Evolutionary conservation across 2,797 vertebrate species (phyloP).

Genomic region (Tapirus indicus): DNA sequence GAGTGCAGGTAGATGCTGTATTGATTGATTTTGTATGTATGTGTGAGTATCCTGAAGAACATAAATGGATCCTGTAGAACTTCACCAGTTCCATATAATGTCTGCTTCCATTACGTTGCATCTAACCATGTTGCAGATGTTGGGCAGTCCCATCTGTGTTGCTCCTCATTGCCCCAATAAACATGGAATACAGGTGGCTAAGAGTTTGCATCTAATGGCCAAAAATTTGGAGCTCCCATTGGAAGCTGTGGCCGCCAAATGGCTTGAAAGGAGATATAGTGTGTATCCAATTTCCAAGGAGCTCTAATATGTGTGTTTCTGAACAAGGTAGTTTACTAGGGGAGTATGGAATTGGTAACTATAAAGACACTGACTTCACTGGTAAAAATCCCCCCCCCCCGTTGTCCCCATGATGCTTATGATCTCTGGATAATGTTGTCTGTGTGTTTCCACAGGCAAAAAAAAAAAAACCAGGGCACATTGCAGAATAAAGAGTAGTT

Average conservation of each 20-base stretch:
- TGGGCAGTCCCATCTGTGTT: neutral
- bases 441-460: conserved; percentile 40
- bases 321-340: neutral
- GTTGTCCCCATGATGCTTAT: neutral
- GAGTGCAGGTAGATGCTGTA: neutral
- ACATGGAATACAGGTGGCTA: neutral
- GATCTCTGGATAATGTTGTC: neutral
- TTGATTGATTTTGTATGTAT: conserved; percentile 38
- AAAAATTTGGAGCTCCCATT: neutral
- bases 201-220: neutral
- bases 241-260: conserved; percentile 27
- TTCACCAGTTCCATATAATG: neutral
- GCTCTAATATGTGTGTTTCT: neutral
- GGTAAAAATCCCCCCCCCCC: neutral
- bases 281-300: neutral
- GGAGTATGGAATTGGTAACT: neutral
- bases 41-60: conserved; percentile 31
- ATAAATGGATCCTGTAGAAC: conserved; percentile 28
- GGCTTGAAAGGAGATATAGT: neutral
- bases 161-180: neutral
- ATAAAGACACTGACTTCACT: neutral
- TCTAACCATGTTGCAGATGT: conserved; percentile 3
- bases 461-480: neutral
- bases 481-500: conserved; percentile 36
- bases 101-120: neutral